Percentiles rank a stretch among this genome's conserved stretches.
These are phyloP conservation scores for Pterostichus niger DNA, from an alignment of 2,888 invertebrate species.

Conservation along the genomic window DNA sequence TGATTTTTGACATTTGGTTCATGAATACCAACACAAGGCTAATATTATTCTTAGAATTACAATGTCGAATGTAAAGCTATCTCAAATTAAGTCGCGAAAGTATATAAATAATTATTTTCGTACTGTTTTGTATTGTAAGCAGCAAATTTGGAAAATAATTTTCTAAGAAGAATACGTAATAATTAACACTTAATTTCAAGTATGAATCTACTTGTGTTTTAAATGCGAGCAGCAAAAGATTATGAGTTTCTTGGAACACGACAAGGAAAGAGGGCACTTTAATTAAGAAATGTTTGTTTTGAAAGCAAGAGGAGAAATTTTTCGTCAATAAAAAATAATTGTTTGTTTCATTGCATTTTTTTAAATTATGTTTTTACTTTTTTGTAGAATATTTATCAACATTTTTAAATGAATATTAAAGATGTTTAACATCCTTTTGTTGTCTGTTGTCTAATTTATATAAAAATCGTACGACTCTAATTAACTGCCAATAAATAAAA, in stretches of 20 bases:
- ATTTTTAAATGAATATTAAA: not conserved
- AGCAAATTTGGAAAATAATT: not conserved
- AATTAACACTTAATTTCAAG: constrained; percentile 5
- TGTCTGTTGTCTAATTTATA: no score
- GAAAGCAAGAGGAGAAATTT: constrained; percentile 2
- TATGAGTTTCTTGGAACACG: not conserved
- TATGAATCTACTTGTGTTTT: not conserved
- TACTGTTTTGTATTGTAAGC: not conserved
- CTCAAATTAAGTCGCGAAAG: not conserved
- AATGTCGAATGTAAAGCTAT: constrained; percentile 7
- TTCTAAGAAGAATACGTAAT: constrained; percentile 4
- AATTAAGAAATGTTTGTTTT: constrained; percentile 16
- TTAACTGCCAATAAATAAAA: no score
- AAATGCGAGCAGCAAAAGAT: not conserved
- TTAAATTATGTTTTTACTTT: not conserved
- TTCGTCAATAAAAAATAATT: not conserved
- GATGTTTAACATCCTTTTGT: not conserved
- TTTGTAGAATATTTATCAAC: not conserved
- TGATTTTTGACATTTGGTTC: constrained; percentile 23
- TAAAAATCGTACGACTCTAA: no score
- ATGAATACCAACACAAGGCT: not conserved
- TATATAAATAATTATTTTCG: not conserved
- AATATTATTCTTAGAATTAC: constrained; percentile 25
- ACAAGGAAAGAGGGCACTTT: not conserved
- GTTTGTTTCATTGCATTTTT: not conserved